phyloP scores from a whole-genome alignment of 1,140 invertebrate species.

The Antheraea mylitta region DNA sequence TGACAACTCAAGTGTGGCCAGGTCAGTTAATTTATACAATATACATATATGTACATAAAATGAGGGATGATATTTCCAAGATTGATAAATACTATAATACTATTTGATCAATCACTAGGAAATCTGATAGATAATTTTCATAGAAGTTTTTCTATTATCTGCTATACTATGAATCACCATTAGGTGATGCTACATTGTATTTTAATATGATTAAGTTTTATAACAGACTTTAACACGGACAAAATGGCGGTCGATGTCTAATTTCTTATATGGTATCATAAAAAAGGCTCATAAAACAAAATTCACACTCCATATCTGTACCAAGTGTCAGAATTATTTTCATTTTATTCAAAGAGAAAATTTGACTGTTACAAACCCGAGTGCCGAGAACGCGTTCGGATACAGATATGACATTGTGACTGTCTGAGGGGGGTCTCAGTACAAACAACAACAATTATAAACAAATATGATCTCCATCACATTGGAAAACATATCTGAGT shows the following conservation, averaged over 20 bases:
- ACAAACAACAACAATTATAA: not conserved
- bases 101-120: no score
- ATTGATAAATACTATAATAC: no score
- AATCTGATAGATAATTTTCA: no score
- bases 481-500: constrained; percentile 49
- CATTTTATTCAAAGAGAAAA: constrained; percentile 48
- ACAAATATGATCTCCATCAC: constrained; percentile 52
- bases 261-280: constrained; percentile 19
- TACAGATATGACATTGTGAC: constrained; percentile 73
- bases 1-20: no score
- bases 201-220: no score
- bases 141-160: no score
- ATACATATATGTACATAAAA: no score
- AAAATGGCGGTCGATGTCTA: not conserved
- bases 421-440: constrained; percentile 30
- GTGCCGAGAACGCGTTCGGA: constrained; percentile 46
- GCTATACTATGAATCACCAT: no score
- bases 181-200: no score
- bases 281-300: constrained; percentile 45
- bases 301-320: constrained; percentile 75
- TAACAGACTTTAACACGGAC: no score
- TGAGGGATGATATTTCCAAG: no score
- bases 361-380: constrained; percentile 50
- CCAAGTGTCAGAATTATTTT: constrained; percentile 36
- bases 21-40: no score